Percentiles rank a stretch among this genome's conserved stretches.
These are phyloP conservation scores for Phoronis australis DNA, from an alignment of 2,888 invertebrate species.

Conservation along the genomic window DNA sequence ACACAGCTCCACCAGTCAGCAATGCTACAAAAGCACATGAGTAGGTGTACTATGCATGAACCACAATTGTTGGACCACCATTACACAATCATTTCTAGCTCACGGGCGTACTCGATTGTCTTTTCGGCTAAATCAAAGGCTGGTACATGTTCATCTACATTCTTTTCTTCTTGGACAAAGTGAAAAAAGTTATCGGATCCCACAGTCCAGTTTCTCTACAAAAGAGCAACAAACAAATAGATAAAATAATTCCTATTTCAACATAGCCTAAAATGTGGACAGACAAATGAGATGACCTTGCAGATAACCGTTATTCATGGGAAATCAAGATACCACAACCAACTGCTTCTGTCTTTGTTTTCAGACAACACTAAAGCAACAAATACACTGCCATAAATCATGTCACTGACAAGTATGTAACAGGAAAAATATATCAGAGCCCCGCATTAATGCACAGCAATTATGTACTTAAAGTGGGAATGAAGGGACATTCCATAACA, in stretches of 20 bases:
- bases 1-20: too few species aligned
- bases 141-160: slow-evolving; percentile 70
- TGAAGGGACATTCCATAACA: too few species aligned
- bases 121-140: slow-evolving; percentile 86
- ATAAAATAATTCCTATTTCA: neutral
- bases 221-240: slow-evolving; percentile 19
- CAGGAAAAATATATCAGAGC: too few species aligned
- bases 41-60: too few species aligned
- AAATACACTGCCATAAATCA: slow-evolving; percentile 13
- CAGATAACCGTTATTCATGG: too few species aligned
- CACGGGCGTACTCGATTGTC: slow-evolving; percentile 92
- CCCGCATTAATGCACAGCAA: too few species aligned
- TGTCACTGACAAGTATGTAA: too few species aligned
- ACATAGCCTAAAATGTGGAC: neutral
- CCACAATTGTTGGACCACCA: too few species aligned
- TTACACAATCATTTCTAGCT: slow-evolving; percentile 99
- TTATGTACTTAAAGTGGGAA: too few species aligned
- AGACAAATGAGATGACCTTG: neutral
- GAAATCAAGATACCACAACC: slow-evolving; percentile 11
- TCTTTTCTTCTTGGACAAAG: slow-evolving; percentile 71
- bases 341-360: too few species aligned
- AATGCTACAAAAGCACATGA: too few species aligned
- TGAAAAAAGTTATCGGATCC: slow-evolving; percentile 74
- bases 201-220: slow-evolving; percentile 77
- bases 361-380: slow-evolving; percentile 2